Base-by-base conservation (phyloP, 2,797 vertebrate genomes). In the Phalloptychus januarius region DNA sequence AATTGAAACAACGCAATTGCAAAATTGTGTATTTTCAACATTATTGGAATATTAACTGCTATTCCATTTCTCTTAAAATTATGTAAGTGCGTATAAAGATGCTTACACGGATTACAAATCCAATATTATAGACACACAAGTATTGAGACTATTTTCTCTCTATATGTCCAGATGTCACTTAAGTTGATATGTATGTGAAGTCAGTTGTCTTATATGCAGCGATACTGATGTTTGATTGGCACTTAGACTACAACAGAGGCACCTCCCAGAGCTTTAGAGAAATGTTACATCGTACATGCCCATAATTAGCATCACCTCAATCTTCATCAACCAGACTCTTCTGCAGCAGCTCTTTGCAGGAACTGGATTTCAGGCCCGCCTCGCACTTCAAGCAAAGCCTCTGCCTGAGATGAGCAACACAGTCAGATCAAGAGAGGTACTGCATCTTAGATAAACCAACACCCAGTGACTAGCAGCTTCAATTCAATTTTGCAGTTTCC, bases 301-400 rank as follows among this genome's bases (percentile, higher is more conserved):
- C 42, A 28, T 73, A 50, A 83, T 82, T 82, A 44, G 78, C 76
- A 80, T 85, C 74, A 77, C 72, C 73, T 86, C 78, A 83, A 74
- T 87, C 81, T 84, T 83, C 52, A 52, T 8, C 76, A 75, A 45
- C 79, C 80, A 85, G 82, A 80, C 77, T 69, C 73, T 50, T 33
- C 74, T 69, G 80, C 80, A 86, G 81, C 82, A 86, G 76, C 79
- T 82, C 77, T 84, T 71, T 79, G 70, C 82, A 84, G 81, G 86
- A 85, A 83, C 81, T 87, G 85, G 74, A 82, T 83, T 86, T 89
- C 85, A 81, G 76, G 80, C 80, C 84, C 74, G 80, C 85, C 67
- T 63, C n/a, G 15, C 25, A 83, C 81, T 80, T 88, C 79, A 84
- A 67, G 85, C 86, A 74, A 83, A 85, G 79, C 61, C 70, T 33